Base-by-base conservation (phyloP, 2,113 vertebrate genomes). In the Rhipidura dahli region DNA sequence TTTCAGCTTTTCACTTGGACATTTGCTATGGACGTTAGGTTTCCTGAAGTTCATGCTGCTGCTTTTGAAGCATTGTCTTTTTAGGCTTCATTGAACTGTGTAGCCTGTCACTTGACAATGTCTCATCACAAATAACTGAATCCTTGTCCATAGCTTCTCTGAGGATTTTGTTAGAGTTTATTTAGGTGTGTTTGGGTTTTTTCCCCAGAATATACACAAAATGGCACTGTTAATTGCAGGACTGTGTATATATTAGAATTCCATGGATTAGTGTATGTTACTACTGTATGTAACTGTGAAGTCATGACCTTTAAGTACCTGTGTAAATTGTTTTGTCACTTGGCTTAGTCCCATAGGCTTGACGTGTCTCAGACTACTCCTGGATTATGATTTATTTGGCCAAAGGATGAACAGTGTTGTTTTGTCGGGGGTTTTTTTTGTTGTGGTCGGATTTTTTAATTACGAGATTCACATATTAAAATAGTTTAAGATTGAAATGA, bases 1-100 rank as follows among this genome's bases (percentile, higher is more conserved):
- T 92, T 80, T 93, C 57, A 59, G 15, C 30, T 66, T 97, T 68
- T 92, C 76, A 75, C 63, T 95, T 95, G 57, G 92, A 66, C 92
- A 54, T 90, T 72, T 92, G 40, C 83, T 91, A 45, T 3, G 9
- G 53, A 93, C 51, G 15, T 91, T 35, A 61, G 33, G 39, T 77
- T 93, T 47, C 79, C 76, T 94, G 66, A 89, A 93, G 71, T 81
- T 92, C 82, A 15, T 24, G 30, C 68, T 84, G 33, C 22, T 76
- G 33, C 21, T 79, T 93, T 75, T 75, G 91, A 83, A 88, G 39
- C 75, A 33, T 18, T 75, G 65, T 91, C 63, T 94, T 90, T 88
- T 80, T 83, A 82, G 87, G 82, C 85, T 87, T 77, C 94, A 72
- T 61, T 96, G 60, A 96, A 60, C 61, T 94, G 26, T 16, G 7